Evolutionary conservation across 2,797 vertebrate genomes (phyloP).

Genomic region (Ispidina lecontei): DNA sequence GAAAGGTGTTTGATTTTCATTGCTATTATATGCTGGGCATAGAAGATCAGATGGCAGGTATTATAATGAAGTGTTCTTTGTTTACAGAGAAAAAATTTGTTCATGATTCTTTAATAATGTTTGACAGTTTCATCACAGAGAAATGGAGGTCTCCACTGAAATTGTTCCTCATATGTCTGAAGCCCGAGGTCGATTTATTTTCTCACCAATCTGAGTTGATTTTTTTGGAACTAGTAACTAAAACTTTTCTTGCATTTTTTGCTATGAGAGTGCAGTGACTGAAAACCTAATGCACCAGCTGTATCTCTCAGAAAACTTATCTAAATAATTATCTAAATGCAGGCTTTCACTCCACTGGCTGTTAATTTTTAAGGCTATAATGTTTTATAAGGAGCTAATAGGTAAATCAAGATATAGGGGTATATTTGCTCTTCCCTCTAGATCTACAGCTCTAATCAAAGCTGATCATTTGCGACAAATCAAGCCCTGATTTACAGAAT

Average conservation of each 20-base stretch:
- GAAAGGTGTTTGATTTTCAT: slow-evolving; percentile 3
- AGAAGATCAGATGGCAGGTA: slow-evolving; percentile 24
- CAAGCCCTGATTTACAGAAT: not conserved
- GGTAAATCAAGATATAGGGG: not conserved
- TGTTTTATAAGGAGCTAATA: not conserved
- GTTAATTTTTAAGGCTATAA: not conserved
- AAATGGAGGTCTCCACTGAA: slow-evolving; percentile 16
- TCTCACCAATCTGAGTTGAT: not conserved
- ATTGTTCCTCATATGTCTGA: not conserved
- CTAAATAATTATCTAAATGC: not conserved
- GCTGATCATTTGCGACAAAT: not conserved
- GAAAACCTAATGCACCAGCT: not conserved
- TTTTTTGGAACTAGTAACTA: not conserved
- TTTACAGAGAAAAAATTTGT: slow-evolving; percentile 37
- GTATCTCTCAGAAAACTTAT: not conserved
- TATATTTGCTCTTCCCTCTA: not conserved
- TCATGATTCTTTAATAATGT: slow-evolving; percentile 54
- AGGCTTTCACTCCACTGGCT: not conserved
- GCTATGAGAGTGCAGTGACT: not conserved
- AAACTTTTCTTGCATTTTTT: not conserved
- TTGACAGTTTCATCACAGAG: slow-evolving; percentile 17
- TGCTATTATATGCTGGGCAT: not conserved
- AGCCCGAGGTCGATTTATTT: slow-evolving; percentile 28
- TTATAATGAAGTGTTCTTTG: slow-evolving; percentile 14
- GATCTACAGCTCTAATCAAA: not conserved